phyloP scores from a whole-genome alignment of 2,113 vertebrate species.

The Gadus chalcogrammus region DNA sequence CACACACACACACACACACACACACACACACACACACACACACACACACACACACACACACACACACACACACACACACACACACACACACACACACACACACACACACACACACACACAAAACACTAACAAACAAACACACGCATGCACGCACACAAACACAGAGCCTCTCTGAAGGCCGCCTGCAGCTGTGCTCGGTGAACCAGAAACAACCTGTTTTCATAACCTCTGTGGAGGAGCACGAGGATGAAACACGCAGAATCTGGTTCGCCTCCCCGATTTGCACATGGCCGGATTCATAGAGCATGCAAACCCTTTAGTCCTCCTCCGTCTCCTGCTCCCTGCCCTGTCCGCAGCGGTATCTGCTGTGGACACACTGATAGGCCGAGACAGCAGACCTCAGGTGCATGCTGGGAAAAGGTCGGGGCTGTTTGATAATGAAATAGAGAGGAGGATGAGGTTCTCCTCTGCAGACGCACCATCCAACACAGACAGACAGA shows the following conservation, averaged over 20 bases:
- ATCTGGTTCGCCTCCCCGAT: conserved; percentile 30
- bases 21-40: too few species aligned
- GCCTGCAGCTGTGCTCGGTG: conserved; percentile 21
- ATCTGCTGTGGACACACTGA: conserved; percentile 40
- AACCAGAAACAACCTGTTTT: conserved; percentile 48
- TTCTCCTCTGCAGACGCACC: background rate
- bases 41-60: too few species aligned
- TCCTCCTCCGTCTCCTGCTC: conserved; percentile 10
- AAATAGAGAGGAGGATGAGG: background rate
- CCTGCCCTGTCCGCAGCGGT: conserved; percentile 16
- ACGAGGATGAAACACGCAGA: conserved; percentile 10
- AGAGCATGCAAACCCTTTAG: conserved; percentile 35
- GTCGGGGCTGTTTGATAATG: background rate
- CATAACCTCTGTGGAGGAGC: conserved; percentile 43
- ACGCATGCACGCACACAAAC: too few species aligned
- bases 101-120: too few species aligned
- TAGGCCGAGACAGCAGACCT: conserved; percentile 47
- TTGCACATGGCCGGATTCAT: conserved; percentile 47
- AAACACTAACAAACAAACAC: too few species aligned
- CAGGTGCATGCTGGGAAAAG: conserved; percentile 32
- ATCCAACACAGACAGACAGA: background rate
- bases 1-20: too few species aligned
- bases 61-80: too few species aligned
- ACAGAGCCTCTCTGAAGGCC: conserved; percentile 9
- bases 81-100: too few species aligned